Evolutionary conservation across 2,888 invertebrate species (phyloP).

Genomic region (Nephrotoma flavescens): DNA sequence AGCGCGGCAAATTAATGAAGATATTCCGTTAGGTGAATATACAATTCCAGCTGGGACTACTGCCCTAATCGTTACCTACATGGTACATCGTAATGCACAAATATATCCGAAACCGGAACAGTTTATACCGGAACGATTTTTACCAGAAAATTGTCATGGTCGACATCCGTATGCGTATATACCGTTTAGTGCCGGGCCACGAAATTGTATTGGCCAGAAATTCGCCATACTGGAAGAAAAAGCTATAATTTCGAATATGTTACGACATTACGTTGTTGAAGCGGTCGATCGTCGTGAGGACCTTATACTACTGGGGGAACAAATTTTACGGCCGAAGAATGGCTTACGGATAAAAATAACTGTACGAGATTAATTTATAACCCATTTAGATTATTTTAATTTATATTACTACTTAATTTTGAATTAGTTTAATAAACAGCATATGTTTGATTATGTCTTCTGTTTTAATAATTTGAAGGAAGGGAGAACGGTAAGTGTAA

Average conservation of each 20-base stretch:
- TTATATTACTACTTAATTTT: neutral
- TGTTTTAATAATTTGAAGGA: no score
- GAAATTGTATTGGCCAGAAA: conserved; percentile 41
- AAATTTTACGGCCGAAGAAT: conserved; percentile 42
- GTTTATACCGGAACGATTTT: conserved; percentile 58
- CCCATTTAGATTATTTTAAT: neutral
- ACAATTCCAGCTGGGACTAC: conserved; percentile 33
- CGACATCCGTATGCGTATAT: conserved; percentile 52
- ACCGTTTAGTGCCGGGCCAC: conserved; percentile 54
- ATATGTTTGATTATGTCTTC: neutral
- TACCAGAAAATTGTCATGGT: conserved; percentile 41
- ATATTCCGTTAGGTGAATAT: conserved; percentile 35
- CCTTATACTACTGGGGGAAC: conserved; percentile 39
- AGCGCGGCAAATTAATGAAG: conserved; percentile 39
- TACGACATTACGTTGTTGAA: conserved; percentile 40
- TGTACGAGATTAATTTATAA: conserved; percentile 19
- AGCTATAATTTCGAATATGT: conserved; percentile 38
- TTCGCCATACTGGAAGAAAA: conserved; percentile 43
- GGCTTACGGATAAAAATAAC: conserved; percentile 37
- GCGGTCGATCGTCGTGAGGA: conserved; percentile 41
- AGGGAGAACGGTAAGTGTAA: no score
- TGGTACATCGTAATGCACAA: conserved; percentile 48
- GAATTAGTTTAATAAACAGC: neutral
- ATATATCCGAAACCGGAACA: conserved; percentile 49
- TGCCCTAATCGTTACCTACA: conserved; percentile 44